phyloP scores from a whole-genome alignment of 2,888 invertebrate species.

The Euproctis similis region DNA sequence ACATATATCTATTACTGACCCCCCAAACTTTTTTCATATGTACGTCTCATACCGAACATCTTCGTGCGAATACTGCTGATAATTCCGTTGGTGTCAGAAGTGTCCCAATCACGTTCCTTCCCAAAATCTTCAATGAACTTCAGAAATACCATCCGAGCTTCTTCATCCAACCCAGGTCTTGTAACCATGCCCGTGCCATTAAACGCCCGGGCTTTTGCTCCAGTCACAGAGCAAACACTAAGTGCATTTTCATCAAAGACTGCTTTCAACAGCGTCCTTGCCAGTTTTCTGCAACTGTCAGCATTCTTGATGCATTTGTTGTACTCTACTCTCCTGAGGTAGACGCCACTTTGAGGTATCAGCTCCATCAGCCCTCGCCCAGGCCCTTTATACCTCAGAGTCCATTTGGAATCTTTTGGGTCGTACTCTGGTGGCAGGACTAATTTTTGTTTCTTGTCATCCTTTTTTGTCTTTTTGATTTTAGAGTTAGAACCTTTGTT shows the following conservation, averaged over 20 bases:
- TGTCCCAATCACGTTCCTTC: constrained; percentile 8
- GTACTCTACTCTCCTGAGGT: not conserved
- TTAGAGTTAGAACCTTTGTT: too few species aligned
- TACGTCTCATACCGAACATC: too few species aligned
- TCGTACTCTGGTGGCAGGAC: not conserved
- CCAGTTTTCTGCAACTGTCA: not conserved
- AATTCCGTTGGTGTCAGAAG: too few species aligned
- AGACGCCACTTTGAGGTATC: not conserved
- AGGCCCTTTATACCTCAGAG: not conserved
- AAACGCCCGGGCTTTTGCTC: not conserved
- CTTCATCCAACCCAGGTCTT: constrained; percentile 1
- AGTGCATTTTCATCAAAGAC: constrained; percentile 1
- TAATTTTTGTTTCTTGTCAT: too few species aligned
- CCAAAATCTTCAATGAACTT: constrained; percentile 6
- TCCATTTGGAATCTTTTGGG: constrained; percentile 1
- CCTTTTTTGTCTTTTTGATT: too few species aligned
- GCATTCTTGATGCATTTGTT: not conserved
- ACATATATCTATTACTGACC: too few species aligned
- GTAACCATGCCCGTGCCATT: not conserved
- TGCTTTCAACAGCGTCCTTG: not conserved
- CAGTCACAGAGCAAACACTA: not conserved
- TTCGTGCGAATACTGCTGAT: too few species aligned
- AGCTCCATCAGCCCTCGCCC: not conserved
- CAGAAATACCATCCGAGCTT: not conserved
- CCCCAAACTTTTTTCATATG: too few species aligned